A percentile compares a stretch with the other conserved stretches of the same genome.
These are phyloP conservation scores for Catharus fuscescens DNA, from an alignment of 2,113 vertebrate species.

Conservation along the genomic window DNA sequence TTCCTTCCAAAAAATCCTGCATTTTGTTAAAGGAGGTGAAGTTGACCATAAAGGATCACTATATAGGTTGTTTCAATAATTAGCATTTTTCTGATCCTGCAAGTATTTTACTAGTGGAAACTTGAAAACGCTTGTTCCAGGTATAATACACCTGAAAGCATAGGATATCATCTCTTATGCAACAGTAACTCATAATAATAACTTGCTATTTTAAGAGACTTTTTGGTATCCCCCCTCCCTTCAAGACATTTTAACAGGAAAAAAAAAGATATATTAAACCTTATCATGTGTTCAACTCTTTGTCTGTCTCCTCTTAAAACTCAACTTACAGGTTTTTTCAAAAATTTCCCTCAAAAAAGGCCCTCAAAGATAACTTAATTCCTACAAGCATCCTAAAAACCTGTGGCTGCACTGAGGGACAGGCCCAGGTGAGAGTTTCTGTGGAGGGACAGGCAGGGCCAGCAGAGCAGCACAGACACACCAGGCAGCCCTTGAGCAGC, in stretches of 20 bases:
- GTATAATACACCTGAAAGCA: neutral
- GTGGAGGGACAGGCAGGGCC: neutral
- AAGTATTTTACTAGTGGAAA: neutral
- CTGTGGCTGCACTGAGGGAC: neutral
- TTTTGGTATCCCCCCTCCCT: neutral
- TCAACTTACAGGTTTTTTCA: neutral
- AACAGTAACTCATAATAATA: neutral
- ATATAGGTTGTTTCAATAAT: neutral
- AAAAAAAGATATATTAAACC: neutral
- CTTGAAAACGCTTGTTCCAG: neutral
- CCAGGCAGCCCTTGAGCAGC: neutral
- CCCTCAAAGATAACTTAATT: neutral
- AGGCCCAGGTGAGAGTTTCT: neutral
- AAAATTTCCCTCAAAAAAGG: neutral
- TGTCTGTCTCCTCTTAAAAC: neutral
- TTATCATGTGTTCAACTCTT: neutral
- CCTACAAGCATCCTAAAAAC: neutral
- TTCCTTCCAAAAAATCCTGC: neutral
- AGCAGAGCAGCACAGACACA: neutral
- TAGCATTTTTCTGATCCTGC: neutral
- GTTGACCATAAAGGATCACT: neutral
- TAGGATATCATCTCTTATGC: neutral
- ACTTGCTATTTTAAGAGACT: neutral
- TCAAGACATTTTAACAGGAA: neutral
- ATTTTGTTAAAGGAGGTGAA: neutral